A percentile compares a stretch with the other conserved stretches of the same genome.
These are phyloP conservation scores for Pterocles orientalis DNA, from an alignment of 2,113 vertebrate species.

Conservation along the genomic window DNA sequence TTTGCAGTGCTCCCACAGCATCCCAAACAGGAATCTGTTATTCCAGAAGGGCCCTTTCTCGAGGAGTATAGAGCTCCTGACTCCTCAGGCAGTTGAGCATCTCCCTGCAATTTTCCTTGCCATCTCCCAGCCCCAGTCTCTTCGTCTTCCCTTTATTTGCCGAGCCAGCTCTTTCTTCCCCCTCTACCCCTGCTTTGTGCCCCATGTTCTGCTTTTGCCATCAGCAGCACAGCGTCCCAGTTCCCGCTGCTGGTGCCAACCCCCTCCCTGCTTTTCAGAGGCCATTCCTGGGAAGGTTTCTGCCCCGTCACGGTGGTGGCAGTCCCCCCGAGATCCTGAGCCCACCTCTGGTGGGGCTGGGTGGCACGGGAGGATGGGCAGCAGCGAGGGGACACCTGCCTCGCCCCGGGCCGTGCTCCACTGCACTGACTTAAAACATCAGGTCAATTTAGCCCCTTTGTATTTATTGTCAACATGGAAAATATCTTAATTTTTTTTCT, in stretches of 20 bases:
- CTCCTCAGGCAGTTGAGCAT: not conserved
- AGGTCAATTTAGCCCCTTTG: not conserved
- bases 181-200: not conserved
- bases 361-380: accelerated
- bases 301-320: not conserved
- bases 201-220: not conserved
- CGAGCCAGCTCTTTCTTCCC: not conserved
- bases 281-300: not conserved
- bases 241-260: not conserved
- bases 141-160: not conserved
- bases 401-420: not conserved
- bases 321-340: accelerated
- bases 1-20: not conserved
- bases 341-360: accelerated
- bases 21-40: accelerated
- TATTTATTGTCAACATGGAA: not conserved
- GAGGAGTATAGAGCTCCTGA: accelerated
- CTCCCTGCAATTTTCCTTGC: no score
- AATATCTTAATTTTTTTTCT: not conserved
- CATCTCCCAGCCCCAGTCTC: not conserved
- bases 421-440: not conserved
- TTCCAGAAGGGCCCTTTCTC: not conserved
- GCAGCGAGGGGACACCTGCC: no score
- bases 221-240: not conserved
- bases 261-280: not conserved